Percentiles rank a stretch among this genome's conserved stretches.
Evolutionary conservation across 2,888 invertebrate species (phyloP).

Genomic region (Pherbina coryleti): DNA sequence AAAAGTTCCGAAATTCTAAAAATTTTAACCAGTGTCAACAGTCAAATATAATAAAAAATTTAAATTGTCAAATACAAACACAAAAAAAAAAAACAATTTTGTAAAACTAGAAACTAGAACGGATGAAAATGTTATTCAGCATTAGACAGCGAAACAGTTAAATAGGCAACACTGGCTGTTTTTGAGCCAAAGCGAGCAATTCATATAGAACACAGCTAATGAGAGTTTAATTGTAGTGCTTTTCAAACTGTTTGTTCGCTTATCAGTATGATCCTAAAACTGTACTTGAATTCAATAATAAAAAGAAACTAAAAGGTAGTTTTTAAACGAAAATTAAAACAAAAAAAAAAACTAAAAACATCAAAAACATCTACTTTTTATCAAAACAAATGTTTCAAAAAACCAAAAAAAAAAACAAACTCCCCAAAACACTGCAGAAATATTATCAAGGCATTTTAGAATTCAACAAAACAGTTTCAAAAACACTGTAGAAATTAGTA

Average conservation of each 20-base stretch:
- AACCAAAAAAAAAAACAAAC: too few species aligned
- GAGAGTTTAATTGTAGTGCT: too few species aligned
- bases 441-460: background rate
- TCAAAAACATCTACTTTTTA: background rate
- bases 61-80: background rate
- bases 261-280: too few species aligned
- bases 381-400: background rate
- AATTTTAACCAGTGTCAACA: background rate
- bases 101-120: too few species aligned
- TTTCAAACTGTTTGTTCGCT: too few species aligned
- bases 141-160: too few species aligned
- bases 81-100: background rate
- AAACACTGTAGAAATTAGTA: conserved; percentile 8
- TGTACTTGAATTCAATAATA: too few species aligned
- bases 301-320: too few species aligned
- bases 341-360: background rate
- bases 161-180: too few species aligned
- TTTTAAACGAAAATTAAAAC: background rate
- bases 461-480: background rate
- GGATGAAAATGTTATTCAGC: too few species aligned
- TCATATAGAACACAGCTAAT: too few species aligned
- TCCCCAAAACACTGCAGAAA: background rate
- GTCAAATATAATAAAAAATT: background rate
- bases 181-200: too few species aligned
- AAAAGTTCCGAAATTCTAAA: background rate